Evolutionary conservation across 2,888 invertebrate species (phyloP).

Genomic region (Sympetrum striolatum): DNA sequence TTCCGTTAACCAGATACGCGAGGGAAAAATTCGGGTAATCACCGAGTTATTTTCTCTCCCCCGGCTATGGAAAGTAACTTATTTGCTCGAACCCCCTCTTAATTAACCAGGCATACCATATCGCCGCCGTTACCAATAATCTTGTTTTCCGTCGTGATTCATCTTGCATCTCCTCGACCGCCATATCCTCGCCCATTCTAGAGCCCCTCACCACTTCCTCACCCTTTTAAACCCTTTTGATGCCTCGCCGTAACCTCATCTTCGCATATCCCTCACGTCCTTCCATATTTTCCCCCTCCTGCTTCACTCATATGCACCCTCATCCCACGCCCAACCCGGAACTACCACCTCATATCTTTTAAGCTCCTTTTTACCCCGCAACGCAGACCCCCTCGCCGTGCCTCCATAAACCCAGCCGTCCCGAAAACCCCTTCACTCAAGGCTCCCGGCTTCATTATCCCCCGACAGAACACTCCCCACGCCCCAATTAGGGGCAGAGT

Average conservation of each 20-base stretch:
- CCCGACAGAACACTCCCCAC: constrained; percentile 9
- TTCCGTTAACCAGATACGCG: neutral
- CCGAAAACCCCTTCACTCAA: constrained; percentile 6
- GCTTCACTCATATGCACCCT: too few species aligned
- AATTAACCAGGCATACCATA: neutral
- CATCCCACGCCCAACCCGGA: neutral
- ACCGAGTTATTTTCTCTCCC: neutral
- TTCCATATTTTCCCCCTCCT: neutral
- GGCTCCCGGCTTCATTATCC: constrained; percentile 42
- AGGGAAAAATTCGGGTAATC: neutral
- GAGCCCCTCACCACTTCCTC: neutral
- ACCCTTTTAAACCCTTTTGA: neutral
- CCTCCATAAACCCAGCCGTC: neutral
- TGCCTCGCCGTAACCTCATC: neutral
- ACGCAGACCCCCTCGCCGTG: neutral
- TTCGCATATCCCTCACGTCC: neutral
- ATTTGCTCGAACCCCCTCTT: neutral
- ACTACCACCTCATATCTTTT: neutral
- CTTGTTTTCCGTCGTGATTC: neutral
- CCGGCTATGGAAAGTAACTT: neutral
- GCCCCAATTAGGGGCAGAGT: constrained; percentile 35
- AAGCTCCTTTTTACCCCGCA: neutral
- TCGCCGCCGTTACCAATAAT: neutral
- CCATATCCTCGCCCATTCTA: neutral
- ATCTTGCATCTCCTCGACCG: neutral